phyloP scores from a whole-genome alignment of 2,113 vertebrate species.

The Crotalus horridus region DNA sequence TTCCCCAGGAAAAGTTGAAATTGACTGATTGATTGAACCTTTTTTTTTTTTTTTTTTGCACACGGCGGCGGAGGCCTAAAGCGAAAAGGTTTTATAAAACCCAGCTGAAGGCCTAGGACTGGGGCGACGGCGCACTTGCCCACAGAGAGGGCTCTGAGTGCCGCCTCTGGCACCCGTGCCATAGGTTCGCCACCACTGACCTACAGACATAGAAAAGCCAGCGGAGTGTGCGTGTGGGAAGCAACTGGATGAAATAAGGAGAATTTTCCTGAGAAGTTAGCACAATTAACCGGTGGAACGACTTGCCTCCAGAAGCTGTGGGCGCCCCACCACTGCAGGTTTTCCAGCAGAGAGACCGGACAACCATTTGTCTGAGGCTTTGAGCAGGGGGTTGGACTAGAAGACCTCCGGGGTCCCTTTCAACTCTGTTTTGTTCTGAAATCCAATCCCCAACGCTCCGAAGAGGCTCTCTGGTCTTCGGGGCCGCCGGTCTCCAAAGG shows the following conservation, averaged over 20 bases:
- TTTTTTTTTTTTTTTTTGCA: too few species aligned
- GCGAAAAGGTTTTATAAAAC: too few species aligned
- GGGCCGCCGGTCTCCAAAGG: neutral
- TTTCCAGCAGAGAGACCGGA: neutral
- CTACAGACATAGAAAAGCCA: neutral
- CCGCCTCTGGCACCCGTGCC: too few species aligned
- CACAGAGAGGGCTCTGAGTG: too few species aligned
- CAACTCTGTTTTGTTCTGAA: neutral
- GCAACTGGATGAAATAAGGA: neutral
- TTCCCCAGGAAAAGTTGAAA: too few species aligned
- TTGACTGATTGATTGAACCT: too few species aligned
- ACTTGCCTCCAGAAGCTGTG: neutral
- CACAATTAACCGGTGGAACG: neutral
- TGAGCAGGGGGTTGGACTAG: neutral
- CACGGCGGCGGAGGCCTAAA: too few species aligned
- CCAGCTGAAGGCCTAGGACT: too few species aligned
- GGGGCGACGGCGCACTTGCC: too few species aligned
- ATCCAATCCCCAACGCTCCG: neutral
- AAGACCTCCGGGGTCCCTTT: neutral
- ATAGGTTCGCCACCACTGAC: neutral
- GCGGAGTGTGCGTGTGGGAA: neutral
- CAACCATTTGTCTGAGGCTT: too few species aligned
- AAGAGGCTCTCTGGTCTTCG: neutral
- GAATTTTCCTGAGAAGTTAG: neutral
- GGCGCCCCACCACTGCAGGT: neutral